Conservation (phyloP, 2,113 vertebrate genomes). For the Megatriorchis doriae region DNA sequence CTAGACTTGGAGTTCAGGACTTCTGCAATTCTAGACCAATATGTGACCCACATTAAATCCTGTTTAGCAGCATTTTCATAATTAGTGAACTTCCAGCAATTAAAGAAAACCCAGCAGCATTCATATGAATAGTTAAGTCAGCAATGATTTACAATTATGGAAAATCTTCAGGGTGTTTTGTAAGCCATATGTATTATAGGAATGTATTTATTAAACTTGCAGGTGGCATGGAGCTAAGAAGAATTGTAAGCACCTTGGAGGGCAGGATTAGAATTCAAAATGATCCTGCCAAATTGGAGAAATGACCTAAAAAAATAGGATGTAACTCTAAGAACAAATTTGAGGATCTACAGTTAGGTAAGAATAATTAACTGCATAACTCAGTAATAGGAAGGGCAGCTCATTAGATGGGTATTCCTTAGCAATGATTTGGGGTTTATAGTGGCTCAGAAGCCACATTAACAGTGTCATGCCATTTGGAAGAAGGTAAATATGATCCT, state of each 20-base stretch:
- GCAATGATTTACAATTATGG: not conserved
- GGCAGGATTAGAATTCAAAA: not conserved
- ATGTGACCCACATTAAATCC: not conserved
- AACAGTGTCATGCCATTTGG: not conserved
- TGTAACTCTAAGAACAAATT: not conserved
- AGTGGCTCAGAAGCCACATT: not conserved
- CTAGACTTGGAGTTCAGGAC: not conserved
- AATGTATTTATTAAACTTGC: not conserved
- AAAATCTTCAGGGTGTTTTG: not conserved
- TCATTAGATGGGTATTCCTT: not conserved
- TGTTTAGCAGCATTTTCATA: not conserved
- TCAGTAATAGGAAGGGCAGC: not conserved
- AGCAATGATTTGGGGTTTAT: not conserved
- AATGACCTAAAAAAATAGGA: not conserved
- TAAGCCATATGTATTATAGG: not conserved
- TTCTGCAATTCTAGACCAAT: not conserved
- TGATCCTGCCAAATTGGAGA: not conserved
- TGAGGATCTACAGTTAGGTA: not conserved
- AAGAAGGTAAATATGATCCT: not conserved
- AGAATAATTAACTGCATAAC: not conserved
- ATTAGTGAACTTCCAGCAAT: not conserved
- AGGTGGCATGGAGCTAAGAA: not conserved
- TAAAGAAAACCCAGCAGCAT: not conserved
- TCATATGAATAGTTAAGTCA: not conserved
- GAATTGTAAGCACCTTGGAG: not conserved